These are phyloP conservation scores for Glaucidium brasilianum DNA, from an alignment of 2,113 vertebrate genomes.

Conservation along the genomic window DNA sequence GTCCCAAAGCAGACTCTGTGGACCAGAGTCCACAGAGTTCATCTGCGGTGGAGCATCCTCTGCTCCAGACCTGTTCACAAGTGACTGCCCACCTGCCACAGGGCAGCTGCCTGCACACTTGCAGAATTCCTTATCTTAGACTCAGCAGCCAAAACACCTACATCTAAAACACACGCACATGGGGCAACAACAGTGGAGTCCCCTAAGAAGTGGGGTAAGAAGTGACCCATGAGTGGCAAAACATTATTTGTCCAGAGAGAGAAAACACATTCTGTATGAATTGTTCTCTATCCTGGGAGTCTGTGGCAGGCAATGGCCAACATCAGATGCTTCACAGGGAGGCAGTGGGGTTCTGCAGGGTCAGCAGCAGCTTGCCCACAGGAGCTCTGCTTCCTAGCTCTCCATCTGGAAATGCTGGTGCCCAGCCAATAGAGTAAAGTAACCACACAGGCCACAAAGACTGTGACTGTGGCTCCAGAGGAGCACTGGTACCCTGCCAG, in stretches of 20 bases:
- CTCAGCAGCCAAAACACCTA: neutral
- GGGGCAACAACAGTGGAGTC: neutral
- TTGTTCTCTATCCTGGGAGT: neutral
- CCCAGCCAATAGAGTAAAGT: neutral
- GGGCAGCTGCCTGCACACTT: neutral
- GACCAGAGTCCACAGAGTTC: neutral
- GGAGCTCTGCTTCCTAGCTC: neutral
- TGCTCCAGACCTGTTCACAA: neutral
- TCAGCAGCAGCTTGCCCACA: neutral
- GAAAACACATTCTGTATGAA: neutral
- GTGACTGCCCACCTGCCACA: neutral
- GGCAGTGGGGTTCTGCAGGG: neutral
- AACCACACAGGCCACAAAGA: neutral
- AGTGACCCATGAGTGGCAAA: neutral
- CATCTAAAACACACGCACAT: neutral
- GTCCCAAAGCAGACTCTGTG: neutral
- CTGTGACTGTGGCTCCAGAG: neutral
- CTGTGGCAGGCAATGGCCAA: neutral
- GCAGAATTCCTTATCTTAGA: neutral
- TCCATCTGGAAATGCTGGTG: slow-evolving; percentile 13
- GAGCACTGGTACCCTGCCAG: neutral
- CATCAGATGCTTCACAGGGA: neutral
- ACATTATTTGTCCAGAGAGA: neutral
- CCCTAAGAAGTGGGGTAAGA: neutral
- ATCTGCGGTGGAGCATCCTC: neutral